These are phyloP conservation scores for Oncorhynchus clarkii DNA, from an alignment of 2,113 vertebrate genomes.

Conservation along the genomic window DNA sequence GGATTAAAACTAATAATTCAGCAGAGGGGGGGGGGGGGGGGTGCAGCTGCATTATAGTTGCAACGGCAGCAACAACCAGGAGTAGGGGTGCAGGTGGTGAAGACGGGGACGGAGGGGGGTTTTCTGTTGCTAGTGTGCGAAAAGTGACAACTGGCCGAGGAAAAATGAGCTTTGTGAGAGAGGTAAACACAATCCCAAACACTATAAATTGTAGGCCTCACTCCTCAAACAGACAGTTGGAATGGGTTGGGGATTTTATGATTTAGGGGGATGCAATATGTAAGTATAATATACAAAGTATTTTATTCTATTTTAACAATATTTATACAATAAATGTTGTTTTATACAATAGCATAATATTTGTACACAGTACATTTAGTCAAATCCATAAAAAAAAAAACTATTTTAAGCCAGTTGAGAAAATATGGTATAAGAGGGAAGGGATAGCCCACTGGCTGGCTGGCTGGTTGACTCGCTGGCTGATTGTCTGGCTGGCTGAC, in stretches of 20 bases:
- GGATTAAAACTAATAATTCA: slow-evolving; percentile 70
- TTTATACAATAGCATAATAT: too few species aligned
- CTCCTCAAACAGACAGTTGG: slow-evolving; percentile 15
- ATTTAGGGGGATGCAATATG: neutral
- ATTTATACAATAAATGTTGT: neutral
- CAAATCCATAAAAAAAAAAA: too few species aligned
- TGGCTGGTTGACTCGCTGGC: neutral
- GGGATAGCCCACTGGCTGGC: too few species aligned
- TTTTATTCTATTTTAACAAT: neutral
- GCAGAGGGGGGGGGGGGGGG: slow-evolving; percentile 21
- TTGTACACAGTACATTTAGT: too few species aligned
- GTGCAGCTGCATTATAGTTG: slow-evolving; percentile 63
- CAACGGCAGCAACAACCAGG: slow-evolving; percentile 34
- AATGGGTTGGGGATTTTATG: slow-evolving; percentile 25
- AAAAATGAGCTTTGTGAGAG: slow-evolving; percentile 41
- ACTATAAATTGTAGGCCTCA: slow-evolving; percentile 14
- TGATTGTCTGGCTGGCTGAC: slow-evolving; percentile 20
- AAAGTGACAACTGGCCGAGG: slow-evolving; percentile 58
- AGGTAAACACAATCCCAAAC: slow-evolving; percentile 36
- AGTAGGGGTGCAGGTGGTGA: slow-evolving; percentile 1
- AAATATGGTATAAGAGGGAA: neutral
- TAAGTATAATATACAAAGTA: neutral
- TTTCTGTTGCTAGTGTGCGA: slow-evolving; percentile 42
- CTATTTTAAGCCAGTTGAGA: too few species aligned
- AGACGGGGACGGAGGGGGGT: slow-evolving; percentile 25